Base-by-base conservation (phyloP, 2,888 invertebrate genomes). In the Leptura quadrifasciata region DNA sequence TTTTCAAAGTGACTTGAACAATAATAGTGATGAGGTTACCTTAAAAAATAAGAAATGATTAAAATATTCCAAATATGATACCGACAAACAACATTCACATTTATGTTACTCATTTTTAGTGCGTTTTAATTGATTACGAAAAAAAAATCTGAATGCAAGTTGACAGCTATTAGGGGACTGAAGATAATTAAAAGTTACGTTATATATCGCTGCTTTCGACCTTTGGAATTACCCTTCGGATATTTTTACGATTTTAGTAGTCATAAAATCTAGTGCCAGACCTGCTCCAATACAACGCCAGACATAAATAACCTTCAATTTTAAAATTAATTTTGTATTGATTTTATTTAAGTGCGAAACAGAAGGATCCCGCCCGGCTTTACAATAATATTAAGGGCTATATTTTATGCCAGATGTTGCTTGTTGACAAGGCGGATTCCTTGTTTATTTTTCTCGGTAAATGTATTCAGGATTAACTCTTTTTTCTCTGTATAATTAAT, bases 401-500 rank as follows among this genome's bases (percentile, higher is more conserved):
- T 55, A 73, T 73, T 73, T 73, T n/a, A 64, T 12, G 60, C 67
- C 73, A 73, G 73, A 73, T 73, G 73, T 60, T 73, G 54, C 67
- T n/a, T 27, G 67, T 73, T 67, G 73, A 67, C 73, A 58, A 20
- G 73, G 24, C 35, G 31, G 21, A 35, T 39, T 71, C n/a, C 71
- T 27, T 27, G 39, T 20, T 67, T 64, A 31, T 55, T 73, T 67
- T 67, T 27, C 21, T 24, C 18, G 17, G 55, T 21, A 58, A 73
- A 73, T 67, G 12, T 73, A 63, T 73, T 67, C 73, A 47, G 67
- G 60, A 73, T 67, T 73, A 73, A 60, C 67, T 35, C 67, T 47
- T 47, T 73, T 73, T 67, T 58, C 52, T 15, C 8, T 21, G 65
- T 52, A 67, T 67, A 67, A 73, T 73, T 73, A 47, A 73, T 73